Evolutionary conservation across 2,113 vertebrate genomes (phyloP).

Genomic region (Pterocles orientalis): DNA sequence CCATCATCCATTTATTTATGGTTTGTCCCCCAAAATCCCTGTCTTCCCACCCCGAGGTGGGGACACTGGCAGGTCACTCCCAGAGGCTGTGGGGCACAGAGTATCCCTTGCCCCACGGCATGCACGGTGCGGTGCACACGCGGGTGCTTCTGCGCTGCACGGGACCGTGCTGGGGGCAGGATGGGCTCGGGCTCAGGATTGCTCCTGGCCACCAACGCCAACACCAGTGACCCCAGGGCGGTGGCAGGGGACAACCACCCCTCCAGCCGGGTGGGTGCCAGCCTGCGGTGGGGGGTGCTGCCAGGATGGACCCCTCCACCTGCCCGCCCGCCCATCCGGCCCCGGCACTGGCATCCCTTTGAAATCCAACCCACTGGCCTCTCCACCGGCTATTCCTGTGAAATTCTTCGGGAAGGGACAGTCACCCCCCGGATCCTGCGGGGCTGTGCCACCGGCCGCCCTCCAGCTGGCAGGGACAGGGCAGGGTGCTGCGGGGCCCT

Average conservation of each 20-base stretch:
- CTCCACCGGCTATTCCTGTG: slow-evolving; percentile 9
- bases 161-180: neutral
- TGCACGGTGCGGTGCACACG: accelerated
- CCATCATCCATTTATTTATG: neutral
- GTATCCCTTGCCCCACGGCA: accelerated
- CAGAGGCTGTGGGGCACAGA: accelerated
- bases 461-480: neutral
- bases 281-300: neutral
- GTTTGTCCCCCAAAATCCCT: neutral
- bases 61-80: neutral
- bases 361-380: slow-evolving; percentile 30
- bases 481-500: accelerated
- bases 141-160: accelerated
- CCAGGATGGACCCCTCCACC: neutral
- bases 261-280: neutral
- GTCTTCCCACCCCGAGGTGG: accelerated
- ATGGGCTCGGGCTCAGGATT: accelerated
- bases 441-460: neutral
- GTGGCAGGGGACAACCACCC: accelerated
- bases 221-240: neutral
- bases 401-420: slow-evolving; percentile 64
- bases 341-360: slow-evolving; percentile 1
- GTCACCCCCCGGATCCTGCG: neutral
- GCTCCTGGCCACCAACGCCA: neutral
- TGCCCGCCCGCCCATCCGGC: neutral